Evolutionary conservation across 2,797 vertebrate genomes (phyloP), one percentile per base, ranked within the genome.

Genomic region (Xiphorhynchus erythropygius): DNA sequence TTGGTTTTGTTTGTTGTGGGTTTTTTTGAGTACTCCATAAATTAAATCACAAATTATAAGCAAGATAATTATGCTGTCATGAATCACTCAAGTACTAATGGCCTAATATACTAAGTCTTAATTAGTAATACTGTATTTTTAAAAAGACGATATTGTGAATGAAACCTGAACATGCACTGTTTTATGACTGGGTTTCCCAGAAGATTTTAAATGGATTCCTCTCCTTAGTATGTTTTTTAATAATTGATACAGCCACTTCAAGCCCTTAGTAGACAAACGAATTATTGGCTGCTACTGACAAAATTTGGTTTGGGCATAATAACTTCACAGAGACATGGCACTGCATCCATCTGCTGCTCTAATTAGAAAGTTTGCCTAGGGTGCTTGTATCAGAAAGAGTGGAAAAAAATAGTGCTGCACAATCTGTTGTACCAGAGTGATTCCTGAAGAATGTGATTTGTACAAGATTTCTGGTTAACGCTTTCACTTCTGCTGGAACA

Each of bases 301-400:
- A 89, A 94, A 89, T 92, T 93, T 96, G 56, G 89, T 95, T 97
- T 94, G 62, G 67, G 92, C 44, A 75, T 82, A 96, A 86, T 90
- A 97, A 93, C 89, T 97, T 96, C 73, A 85, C 78, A 79, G 82
- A 93, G 87, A 91, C 91, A 25, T 90, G 91, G 82, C 82, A 84
- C 65, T 90, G 94, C 92, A 94, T 96, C 92, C 94, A 95, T 97
- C 94, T 97, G 96, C 92, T 95, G 87, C 77, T 97, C 94, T 97
- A 97, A 97, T 96, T 96, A 96, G 94, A 94, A 96, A 96, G 94
- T 95, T 96, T 96, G 96, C 95, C 94, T 95, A 88, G 69, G 92
- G 96, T 96, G 95, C 73, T 95, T 91, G 63, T 96, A 92, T 95
- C 87, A 88, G 84, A 84, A 95, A 90, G 84, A 92, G 91, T 87